A percentile compares a stretch with the other conserved stretches of the same genome.
phyloP scores from a whole-genome alignment of 2,888 invertebrate genomes.

The Dynastes grantii region DNA sequence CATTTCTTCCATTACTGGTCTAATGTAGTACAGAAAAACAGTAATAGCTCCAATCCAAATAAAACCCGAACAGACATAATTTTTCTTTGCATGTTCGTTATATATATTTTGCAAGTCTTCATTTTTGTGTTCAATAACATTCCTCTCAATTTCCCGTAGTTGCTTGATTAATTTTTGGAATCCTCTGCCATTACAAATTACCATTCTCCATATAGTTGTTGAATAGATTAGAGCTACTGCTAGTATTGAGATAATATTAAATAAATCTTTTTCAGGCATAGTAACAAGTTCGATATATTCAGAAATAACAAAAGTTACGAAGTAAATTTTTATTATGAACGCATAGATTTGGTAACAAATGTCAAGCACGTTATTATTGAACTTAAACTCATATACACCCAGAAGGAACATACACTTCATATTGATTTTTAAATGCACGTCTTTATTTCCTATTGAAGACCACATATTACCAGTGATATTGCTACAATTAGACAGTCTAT shows the following conservation, averaged over 20 bases:
- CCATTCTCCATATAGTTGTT: conserved; percentile 53
- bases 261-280: conserved; percentile 50
- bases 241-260: conserved; percentile 52
- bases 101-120: conserved; percentile 52
- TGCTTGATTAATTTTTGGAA: conserved; percentile 53
- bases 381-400: conserved; percentile 53
- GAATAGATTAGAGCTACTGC: conserved; percentile 55
- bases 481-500: too few relatives aligned
- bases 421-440: conserved; percentile 52
- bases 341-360: conserved; percentile 51
- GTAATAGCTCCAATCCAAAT: conserved; percentile 50
- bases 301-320: conserved; percentile 52
- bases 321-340: conserved; percentile 50
- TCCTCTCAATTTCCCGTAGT: conserved; percentile 50
- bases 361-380: conserved; percentile 36
- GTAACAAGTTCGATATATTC: conserved; percentile 54
- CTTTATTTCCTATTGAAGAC: conserved; percentile 32
- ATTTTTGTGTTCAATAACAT: conserved; percentile 49
- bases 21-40: conserved; percentile 53
- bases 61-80: conserved; percentile 48
- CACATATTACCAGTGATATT: not conserved
- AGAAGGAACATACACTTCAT: conserved; percentile 52
- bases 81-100: conserved; percentile 50
- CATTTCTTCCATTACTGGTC: conserved; percentile 51
- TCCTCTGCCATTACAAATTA: conserved; percentile 46